These are phyloP conservation scores for Gephyroberyx darwinii DNA, from an alignment of 2,797 vertebrate species.

Conservation along the genomic window DNA sequence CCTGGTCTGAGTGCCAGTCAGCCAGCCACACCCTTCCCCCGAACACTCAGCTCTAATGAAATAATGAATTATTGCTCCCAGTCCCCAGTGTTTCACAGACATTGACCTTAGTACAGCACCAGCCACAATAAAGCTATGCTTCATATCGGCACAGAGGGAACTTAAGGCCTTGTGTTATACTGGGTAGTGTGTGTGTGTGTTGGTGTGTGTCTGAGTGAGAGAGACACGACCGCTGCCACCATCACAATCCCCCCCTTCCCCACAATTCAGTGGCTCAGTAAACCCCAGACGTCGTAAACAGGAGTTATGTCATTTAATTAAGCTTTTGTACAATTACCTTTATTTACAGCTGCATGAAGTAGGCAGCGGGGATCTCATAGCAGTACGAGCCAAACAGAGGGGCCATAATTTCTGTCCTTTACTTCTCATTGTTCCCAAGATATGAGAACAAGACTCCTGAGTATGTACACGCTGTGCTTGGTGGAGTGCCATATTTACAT, in stretches of 20 bases:
- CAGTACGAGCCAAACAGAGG: slow-evolving; percentile 58
- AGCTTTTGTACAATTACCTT: slow-evolving; percentile 80
- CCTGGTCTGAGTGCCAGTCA: slow-evolving; percentile 24
- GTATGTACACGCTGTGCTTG: slow-evolving; percentile 33
- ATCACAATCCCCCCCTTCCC: slow-evolving; percentile 9
- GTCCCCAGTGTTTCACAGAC: slow-evolving; percentile 49
- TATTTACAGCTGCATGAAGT: slow-evolving; percentile 79
- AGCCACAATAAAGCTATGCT: slow-evolving; percentile 46
- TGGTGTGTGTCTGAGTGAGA: slow-evolving; percentile 10
- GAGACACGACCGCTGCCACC: slow-evolving; percentile 1
- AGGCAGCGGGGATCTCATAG: slow-evolving; percentile 59
- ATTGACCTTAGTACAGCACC: slow-evolving; percentile 43
- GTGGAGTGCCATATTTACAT: slow-evolving; percentile 41
- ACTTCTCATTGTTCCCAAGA: slow-evolving; percentile 67
- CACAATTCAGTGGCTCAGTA: slow-evolving; percentile 62
- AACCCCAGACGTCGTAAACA: slow-evolving; percentile 75
- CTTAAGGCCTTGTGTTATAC: slow-evolving; percentile 16
- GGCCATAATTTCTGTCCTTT: slow-evolving; percentile 72
- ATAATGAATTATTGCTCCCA: slow-evolving; percentile 62
- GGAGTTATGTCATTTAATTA: slow-evolving; percentile 86
- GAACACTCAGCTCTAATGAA: slow-evolving; percentile 63
- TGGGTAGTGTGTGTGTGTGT: not conserved
- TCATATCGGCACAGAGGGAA: slow-evolving; percentile 13
- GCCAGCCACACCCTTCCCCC: slow-evolving; percentile 27
- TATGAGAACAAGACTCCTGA: slow-evolving; percentile 52